Percentiles rank a stretch among this genome's conserved stretches.
Evolutionary conservation across 2,113 vertebrate species (phyloP).

Genomic region (Rhagologus leucostigma): DNA sequence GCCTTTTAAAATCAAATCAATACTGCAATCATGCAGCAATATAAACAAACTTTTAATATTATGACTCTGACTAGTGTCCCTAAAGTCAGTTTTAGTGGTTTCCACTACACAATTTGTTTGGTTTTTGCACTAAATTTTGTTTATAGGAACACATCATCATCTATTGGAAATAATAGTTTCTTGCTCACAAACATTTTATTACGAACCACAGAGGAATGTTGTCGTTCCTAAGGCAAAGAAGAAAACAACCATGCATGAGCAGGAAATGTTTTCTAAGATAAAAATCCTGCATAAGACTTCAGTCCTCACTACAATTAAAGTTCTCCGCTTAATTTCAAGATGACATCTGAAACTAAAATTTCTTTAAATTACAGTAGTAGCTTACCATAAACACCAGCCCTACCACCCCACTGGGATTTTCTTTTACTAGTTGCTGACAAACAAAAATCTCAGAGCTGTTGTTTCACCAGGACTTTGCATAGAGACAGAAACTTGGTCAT

Average conservation of each 20-base stretch:
- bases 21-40: neutral
- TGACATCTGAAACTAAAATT: neutral
- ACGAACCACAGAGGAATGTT: neutral
- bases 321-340: neutral
- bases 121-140: neutral
- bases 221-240: neutral
- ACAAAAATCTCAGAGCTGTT: neutral
- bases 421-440: neutral
- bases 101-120: neutral
- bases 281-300: neutral
- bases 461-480: neutral
- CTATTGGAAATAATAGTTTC: neutral
- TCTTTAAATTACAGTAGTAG: neutral
- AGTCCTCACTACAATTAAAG: neutral
- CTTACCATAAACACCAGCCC: neutral
- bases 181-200: neutral
- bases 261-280: neutral
- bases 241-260: neutral
- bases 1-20: neutral
- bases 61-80: neutral
- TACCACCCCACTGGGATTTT: neutral
- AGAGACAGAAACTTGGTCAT: neutral
- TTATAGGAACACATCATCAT: neutral
- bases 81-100: neutral
- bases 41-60: neutral